Evolutionary conservation across 2,113 vertebrate genomes (phyloP).

Genomic region (Myotis lucifugus): DNA sequence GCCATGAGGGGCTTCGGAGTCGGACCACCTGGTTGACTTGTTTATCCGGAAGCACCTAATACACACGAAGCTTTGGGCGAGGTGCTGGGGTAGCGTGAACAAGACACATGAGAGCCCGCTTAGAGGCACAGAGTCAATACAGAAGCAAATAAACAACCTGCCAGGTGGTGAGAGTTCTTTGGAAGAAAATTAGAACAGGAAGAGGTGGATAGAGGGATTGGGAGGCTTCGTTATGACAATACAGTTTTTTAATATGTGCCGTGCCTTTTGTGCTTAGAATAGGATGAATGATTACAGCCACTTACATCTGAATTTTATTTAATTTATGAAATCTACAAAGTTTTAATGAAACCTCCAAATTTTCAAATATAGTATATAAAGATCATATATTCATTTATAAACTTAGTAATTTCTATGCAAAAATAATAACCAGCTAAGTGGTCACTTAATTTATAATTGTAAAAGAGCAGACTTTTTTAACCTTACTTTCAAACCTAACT

Average conservation of each 20-base stretch:
- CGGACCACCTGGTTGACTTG: background rate
- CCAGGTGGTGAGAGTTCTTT: background rate
- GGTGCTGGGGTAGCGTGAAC: background rate
- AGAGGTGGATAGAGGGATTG: background rate
- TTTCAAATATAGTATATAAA: background rate
- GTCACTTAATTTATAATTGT: background rate
- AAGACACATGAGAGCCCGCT: background rate
- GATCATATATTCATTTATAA: background rate
- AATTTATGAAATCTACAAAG: background rate
- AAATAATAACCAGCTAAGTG: background rate
- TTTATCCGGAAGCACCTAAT: background rate
- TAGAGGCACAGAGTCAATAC: background rate
- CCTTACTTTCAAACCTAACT: background rate
- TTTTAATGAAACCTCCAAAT: background rate
- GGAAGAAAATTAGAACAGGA: background rate
- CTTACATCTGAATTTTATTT: background rate
- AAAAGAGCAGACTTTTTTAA: background rate
- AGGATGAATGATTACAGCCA: background rate
- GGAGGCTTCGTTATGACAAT: background rate
- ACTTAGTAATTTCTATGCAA: background rate
- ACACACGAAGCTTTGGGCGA: accelerated
- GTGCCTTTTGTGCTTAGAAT: background rate
- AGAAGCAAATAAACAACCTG: background rate
- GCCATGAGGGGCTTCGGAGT: background rate
- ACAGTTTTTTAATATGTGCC: background rate